These are phyloP conservation scores for Odocoileus hemionus DNA, from an alignment of 2,113 vertebrate genomes.

Conservation along the genomic window DNA sequence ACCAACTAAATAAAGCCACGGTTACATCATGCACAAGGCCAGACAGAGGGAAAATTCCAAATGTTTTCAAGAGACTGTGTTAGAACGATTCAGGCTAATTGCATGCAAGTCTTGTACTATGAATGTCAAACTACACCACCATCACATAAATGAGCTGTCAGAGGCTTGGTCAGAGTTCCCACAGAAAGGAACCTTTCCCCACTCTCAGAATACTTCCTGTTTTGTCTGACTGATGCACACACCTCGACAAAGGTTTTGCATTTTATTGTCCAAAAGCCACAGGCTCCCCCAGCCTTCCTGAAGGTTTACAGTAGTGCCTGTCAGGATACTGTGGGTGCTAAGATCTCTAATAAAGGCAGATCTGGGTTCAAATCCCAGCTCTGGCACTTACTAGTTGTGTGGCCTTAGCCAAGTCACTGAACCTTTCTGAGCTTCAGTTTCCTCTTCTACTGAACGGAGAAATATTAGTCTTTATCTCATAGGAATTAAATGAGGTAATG, in stretches of 20 bases:
- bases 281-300: neutral
- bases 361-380: neutral
- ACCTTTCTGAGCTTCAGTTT: neutral
- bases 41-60: slow-evolving; percentile 62
- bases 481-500: neutral
- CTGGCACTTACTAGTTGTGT: neutral
- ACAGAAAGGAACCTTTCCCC: neutral
- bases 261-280: neutral
- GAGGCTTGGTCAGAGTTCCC: neutral
- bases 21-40: slow-evolving; percentile 44
- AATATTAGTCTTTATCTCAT: neutral
- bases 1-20: slow-evolving; percentile 29
- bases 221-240: neutral
- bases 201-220: neutral
- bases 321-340: neutral
- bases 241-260: neutral
- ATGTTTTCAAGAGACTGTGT: neutral
- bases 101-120: slow-evolving; percentile 61
- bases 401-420: neutral
- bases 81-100: neutral
- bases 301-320: neutral
- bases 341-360: neutral
- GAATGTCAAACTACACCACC: slow-evolving; percentile 15
- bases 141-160: slow-evolving; percentile 51
- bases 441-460: neutral